Evolutionary conservation across 2,113 vertebrate genomes (phyloP).

Genomic region (Uropsilus gracilis): DNA sequence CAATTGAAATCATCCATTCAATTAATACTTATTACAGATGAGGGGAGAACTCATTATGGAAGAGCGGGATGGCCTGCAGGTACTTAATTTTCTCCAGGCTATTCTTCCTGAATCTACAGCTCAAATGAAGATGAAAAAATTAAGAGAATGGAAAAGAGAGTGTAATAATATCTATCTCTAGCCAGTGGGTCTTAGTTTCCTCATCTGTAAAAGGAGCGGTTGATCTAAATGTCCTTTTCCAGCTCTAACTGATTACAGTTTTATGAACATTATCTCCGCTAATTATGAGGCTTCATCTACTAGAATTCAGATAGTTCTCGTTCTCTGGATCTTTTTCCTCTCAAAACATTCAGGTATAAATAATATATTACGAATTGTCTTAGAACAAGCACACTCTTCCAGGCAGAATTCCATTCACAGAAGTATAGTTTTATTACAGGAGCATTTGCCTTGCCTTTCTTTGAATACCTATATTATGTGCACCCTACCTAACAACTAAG

Average conservation of each 20-base stretch:
- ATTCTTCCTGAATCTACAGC: constrained; percentile 43
- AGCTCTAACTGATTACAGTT: background rate
- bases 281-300: background rate
- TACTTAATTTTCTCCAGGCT: constrained; percentile 77
- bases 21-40: constrained; percentile 62
- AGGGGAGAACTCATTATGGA: constrained; percentile 61
- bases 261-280: background rate
- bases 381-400: background rate
- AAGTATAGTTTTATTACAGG: background rate
- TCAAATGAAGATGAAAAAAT: background rate
- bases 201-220: background rate
- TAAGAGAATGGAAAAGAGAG: background rate
- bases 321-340: background rate
- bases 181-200: background rate
- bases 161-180: background rate
- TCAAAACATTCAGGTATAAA: background rate
- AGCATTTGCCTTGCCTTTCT: background rate
- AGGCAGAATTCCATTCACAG: background rate
- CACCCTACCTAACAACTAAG: background rate
- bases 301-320: background rate
- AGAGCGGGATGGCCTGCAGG: background rate
- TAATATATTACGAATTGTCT: background rate
- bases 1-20: constrained; percentile 68
- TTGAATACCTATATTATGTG: rapidly evolving
- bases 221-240: background rate